Conservation (phyloP, 2,888 invertebrate genomes). For the Lottia gigantea region DNA sequence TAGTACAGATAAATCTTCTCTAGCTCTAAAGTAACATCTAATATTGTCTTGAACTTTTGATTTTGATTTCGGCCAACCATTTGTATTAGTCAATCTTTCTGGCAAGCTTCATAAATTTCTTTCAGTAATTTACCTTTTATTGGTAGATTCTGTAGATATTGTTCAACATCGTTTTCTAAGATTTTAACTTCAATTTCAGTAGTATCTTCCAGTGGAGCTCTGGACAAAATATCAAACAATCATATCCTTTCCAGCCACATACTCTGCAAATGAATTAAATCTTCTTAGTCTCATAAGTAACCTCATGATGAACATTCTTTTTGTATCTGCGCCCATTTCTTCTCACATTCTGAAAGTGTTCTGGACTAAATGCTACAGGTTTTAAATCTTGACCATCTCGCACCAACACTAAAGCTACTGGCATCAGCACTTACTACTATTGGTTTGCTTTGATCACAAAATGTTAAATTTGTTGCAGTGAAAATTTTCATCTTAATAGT, state of each 20-base stretch:
- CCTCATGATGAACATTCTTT: no score
- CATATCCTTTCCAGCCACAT: no score
- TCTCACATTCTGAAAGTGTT: conserved; percentile 28
- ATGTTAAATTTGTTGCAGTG: conserved; percentile 32
- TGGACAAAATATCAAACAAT: no score
- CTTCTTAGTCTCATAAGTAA: no score
- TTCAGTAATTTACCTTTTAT: no score
- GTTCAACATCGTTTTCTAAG: no score
- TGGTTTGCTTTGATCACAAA: conserved; percentile 34
- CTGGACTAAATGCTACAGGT: conserved; percentile 36
- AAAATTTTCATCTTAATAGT: conserved; percentile 30
- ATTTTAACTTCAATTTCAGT: no score
- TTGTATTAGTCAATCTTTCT: neutral
- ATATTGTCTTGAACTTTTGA: conserved; percentile 15
- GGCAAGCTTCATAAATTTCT: no score
- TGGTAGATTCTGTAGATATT: no score
- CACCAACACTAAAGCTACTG: conserved; percentile 33
- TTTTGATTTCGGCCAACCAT: conserved; percentile 32
- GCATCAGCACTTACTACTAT: conserved; percentile 29
- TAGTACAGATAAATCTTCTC: conserved; percentile 21
- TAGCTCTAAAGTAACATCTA: conserved; percentile 19
- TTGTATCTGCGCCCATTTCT: conserved; percentile 33
- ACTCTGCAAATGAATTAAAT: no score
- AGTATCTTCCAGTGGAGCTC: no score
- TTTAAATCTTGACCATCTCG: conserved; percentile 23